Evolutionary conservation across 2,888 invertebrate species (phyloP).

Genomic region (Drosophila ochracea): DNA sequence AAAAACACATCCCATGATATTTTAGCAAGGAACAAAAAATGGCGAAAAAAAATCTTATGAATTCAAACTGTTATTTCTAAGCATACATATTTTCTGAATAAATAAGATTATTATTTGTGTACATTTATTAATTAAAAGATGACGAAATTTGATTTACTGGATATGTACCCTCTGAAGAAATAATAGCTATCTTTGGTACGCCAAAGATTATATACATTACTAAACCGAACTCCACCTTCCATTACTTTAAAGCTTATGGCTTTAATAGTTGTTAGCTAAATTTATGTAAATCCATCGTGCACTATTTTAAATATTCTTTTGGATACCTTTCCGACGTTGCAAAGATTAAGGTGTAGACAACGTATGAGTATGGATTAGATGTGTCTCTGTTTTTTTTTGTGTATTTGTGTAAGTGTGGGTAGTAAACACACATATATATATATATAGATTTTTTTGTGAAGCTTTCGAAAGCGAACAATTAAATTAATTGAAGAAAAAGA

Average conservation of each 20-base stretch:
- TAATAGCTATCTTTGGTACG: not conserved
- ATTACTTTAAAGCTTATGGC: not conserved
- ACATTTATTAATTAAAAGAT: not conserved
- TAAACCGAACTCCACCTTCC: not conserved
- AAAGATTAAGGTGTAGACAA: no score
- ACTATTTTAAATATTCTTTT: no score
- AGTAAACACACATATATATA: slow-evolving; percentile 1
- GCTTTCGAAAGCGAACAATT: no score
- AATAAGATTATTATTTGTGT: not conserved
- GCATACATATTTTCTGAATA: not conserved
- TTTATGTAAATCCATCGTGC: not conserved
- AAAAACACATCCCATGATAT: not conserved
- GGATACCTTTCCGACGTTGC: no score
- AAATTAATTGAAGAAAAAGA: no score
- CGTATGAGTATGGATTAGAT: not conserved
- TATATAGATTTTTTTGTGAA: no score
- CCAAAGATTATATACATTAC: not conserved
- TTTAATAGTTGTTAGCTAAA: not conserved
- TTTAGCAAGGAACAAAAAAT: not conserved
- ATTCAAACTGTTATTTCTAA: not conserved
- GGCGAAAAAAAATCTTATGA: not conserved
- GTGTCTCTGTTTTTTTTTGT: not conserved
- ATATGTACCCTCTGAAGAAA: not conserved
- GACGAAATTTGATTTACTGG: not conserved
- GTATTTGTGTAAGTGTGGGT: slow-evolving; percentile 8